Evolutionary conservation across 2,888 invertebrate species (phyloP), one percentile per base, ranked within the genome.

Genomic region (Philhelius pedissequus): DNA sequence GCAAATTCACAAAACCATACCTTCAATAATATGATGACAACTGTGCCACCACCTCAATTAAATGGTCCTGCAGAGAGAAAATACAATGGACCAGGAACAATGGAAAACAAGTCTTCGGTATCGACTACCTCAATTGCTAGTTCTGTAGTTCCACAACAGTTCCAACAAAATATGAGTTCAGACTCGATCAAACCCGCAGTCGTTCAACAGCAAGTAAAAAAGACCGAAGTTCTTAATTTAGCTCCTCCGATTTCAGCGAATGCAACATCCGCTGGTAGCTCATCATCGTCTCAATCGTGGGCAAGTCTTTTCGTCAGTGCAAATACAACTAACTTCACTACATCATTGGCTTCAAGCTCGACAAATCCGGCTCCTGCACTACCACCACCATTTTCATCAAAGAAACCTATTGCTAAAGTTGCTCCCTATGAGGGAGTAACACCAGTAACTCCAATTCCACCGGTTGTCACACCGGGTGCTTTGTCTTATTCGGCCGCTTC

Each of bases 361-460:
- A 18, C 88, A 3, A 86, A 87, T 4, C 66, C 87, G 1, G 87
- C 88, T 3, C 86, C 87, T 0, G 87, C 90, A 0, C 82, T 89
- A 22, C 86, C 87, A 0, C 86, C 89, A 1, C 87, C 88, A 18
- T 86, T 89, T 7, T 78, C 88, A 0, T 92, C 92, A 38, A 93
- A 93, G 81, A 93, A 93, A 86, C 94, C 94, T 0, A 92, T 94
- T 0, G 94, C 94, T 2, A 94, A 94, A 88, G 94, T 94, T 25
- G 93, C 93, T 11, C 94, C 94, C 18, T 94, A 92, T 87, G 94
- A 91, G 45, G 90, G 89, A 38, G 87, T 88, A 80, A 89, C 88
- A 43, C 71, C 89, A 8, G 89, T 88, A 9, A 86, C 87, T 13
- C 89, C 89, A 27, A 83, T 78, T 0, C 87, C 87, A n/a, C 89